Evolutionary conservation across 1,140 invertebrate species (phyloP), one percentile per base, ranked within the genome.

Genomic region (Physella acuta): DNA sequence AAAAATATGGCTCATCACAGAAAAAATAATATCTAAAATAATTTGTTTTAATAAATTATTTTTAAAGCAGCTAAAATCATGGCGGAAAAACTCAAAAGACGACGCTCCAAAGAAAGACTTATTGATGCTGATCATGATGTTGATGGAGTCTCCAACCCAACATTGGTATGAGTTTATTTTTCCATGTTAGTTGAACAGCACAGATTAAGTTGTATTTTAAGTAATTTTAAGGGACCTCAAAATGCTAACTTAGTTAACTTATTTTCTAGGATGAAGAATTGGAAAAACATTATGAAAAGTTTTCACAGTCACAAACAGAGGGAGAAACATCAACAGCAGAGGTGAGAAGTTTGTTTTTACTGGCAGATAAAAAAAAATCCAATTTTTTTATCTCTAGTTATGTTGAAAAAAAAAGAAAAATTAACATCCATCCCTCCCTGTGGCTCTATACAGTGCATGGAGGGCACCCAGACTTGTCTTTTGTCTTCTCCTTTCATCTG

Each of bases 291-390:
- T 76, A 71, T 52, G 67, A 73, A 39, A 26, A 62, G 26, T 71
- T 74, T 68, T 68, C 60, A 20, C 70, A 72, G 49, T 67, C 58
- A 14, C 72, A 71, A 34, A 74, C 63, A 49, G 70, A 72, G 51
- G 73, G 68, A 4, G 65, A 76, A 56, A 72, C 69, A 16, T 74
- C 71, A n/a, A 44, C 73, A 24, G 68, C 70, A 17, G 72, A 74
- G 66, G 69, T 73, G 39, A 44, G 8, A 44, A 44, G 20, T 44
- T 11, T 44, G 39, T 44, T 44, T 44, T 44, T 44, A 20, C 8
- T 44, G 20, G n/a, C n/a, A n/a, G n/a, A n/a, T n/a, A n/a, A n/a
- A n/a, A n/a, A n/a, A n/a, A n/a, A n/a, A n/a, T n/a, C n/a, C n/a
- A n/a, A n/a, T n/a, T n/a, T n/a, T n/a, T n/a, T n/a, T n/a, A n/a